phyloP scores from a whole-genome alignment of 2,797 vertebrate genomes.

The Leptoclinus maculatus region DNA sequence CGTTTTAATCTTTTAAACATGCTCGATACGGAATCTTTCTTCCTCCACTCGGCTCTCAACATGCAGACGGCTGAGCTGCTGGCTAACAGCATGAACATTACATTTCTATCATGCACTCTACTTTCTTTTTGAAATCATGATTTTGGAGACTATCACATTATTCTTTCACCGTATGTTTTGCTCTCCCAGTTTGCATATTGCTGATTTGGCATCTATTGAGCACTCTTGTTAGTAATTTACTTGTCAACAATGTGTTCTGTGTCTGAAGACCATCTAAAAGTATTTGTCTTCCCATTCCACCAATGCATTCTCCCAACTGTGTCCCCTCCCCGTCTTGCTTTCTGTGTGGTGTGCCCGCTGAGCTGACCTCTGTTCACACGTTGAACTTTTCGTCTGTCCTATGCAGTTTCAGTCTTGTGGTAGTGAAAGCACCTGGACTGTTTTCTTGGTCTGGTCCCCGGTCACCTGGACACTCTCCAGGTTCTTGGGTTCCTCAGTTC shows the following conservation, averaged over 20 bases:
- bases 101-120: background rate
- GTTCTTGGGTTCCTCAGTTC: slow-evolving; percentile 42
- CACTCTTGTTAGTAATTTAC: background rate
- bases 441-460: slow-evolving; percentile 24
- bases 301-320: slow-evolving; percentile 32
- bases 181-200: background rate
- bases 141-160: background rate
- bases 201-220: background rate
- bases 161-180: background rate
- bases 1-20: background rate
- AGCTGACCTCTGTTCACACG: slow-evolving; percentile 48
- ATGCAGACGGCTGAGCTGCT: too few species aligned
- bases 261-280: background rate
- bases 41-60: background rate
- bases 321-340: slow-evolving; percentile 18
- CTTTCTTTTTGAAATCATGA: background rate
- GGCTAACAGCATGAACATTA: background rate
- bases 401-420: slow-evolving; percentile 7
- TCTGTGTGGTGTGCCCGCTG: slow-evolving; percentile 19
- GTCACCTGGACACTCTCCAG: slow-evolving; percentile 39
- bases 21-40: background rate
- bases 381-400: slow-evolving; percentile 21
- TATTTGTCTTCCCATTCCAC: slow-evolving; percentile 9
- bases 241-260: slow-evolving; percentile 2
- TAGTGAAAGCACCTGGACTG: slow-evolving; percentile 13